A percentile compares a stretch with the other conserved stretches of the same genome.
phyloP scores from a whole-genome alignment of 2,113 vertebrate genomes.

The Gavia stellata region DNA sequence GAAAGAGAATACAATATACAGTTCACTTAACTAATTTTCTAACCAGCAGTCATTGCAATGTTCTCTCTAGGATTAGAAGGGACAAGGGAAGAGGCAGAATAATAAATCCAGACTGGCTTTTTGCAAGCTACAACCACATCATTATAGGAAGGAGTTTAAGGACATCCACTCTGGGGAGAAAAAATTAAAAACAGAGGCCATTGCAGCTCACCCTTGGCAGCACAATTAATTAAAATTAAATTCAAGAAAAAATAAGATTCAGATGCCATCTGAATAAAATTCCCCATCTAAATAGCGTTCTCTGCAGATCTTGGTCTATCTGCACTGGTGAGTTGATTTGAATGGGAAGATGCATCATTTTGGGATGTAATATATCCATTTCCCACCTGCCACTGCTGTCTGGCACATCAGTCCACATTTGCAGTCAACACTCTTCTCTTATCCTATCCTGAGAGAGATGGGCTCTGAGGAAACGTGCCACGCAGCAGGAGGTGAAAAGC shows the following conservation, averaged over 20 bases:
- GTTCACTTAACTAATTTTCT: conserved; percentile 59
- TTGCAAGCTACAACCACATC: conserved; percentile 4
- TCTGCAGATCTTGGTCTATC: neutral
- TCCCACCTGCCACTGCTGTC: neutral
- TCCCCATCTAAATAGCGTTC: neutral
- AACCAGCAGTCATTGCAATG: conserved; percentile 45
- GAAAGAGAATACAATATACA: conserved; percentile 21
- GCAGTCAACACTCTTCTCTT: neutral
- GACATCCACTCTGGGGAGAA: conserved; percentile 14
- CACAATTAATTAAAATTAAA: conserved; percentile 51
- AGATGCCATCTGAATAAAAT: conserved; percentile 26
- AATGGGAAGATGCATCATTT: neutral
- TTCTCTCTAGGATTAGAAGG: conserved; percentile 48
- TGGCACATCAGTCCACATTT: neutral
- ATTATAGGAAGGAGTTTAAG: conserved; percentile 35
- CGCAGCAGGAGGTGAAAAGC: neutral
- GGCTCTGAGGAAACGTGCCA: neutral
- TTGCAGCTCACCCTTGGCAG: conserved; percentile 26
- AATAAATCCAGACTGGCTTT: conserved; percentile 33
- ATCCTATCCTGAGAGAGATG: neutral
- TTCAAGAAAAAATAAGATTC: conserved; percentile 43
- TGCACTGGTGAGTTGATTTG: neutral
- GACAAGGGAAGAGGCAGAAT: conserved; percentile 49
- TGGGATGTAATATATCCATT: neutral
- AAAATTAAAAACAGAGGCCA: conserved; percentile 24